Percentiles rank a stretch among this genome's conserved stretches.
These are phyloP conservation scores for Pelecanoides urinatrix DNA, from an alignment of 2,113 vertebrate genomes.

Conservation along the genomic window DNA sequence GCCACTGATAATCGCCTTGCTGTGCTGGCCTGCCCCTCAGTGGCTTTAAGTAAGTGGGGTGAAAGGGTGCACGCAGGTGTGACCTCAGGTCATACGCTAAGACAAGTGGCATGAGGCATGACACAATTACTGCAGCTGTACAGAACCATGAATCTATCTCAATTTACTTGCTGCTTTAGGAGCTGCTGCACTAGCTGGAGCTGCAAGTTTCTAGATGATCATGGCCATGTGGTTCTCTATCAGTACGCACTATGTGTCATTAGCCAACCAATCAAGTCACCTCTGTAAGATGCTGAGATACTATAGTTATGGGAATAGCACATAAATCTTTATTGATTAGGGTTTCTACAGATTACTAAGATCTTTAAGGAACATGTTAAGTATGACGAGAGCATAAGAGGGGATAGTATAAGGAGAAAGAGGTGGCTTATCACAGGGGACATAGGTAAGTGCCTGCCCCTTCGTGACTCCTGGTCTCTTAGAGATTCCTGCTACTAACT, in stretches of 20 bases:
- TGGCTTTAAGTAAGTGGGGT: background rate
- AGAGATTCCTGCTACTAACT: background rate
- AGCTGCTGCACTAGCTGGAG: background rate
- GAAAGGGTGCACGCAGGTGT: background rate
- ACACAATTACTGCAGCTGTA: background rate
- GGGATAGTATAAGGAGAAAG: background rate
- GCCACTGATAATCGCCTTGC: background rate
- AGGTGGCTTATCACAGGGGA: background rate
- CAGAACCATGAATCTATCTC: background rate
- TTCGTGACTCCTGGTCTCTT: background rate
- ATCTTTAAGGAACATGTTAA: background rate
- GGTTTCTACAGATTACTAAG: background rate
- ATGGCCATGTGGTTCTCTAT: background rate
- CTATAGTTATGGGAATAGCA: background rate
- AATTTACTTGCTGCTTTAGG: background rate
- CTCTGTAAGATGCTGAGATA: background rate
- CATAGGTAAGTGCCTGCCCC: background rate
- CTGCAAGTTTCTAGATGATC: background rate
- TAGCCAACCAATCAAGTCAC: background rate
- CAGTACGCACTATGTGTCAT: background rate
- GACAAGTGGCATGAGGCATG: background rate
- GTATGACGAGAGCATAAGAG: background rate
- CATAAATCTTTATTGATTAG: background rate
- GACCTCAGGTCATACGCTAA: background rate
- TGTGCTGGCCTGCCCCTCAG: background rate